Evolutionary conservation across 2,797 vertebrate genomes (phyloP).

Genomic region (Glyptemys insculpta): DNA sequence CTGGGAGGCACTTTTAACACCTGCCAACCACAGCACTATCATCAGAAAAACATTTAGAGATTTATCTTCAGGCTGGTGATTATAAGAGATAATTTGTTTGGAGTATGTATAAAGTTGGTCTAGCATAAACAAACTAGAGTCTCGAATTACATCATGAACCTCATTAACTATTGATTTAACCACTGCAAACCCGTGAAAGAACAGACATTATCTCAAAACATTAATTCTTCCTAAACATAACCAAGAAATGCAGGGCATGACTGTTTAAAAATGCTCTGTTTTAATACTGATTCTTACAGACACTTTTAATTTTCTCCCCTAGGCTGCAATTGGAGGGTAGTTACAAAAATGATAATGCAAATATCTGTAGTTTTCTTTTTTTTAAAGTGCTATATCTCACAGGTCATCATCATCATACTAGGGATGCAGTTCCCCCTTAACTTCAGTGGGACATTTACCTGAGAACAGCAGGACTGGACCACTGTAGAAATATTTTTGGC

Average conservation of each 20-base stretch:
- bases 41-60: conserved; percentile 99
- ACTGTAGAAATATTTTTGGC: neutral
- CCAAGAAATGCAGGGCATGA: neutral
- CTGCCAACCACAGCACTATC: conserved; percentile 98
- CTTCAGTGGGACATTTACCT: neutral
- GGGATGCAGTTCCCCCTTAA: neutral
- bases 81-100: conserved; percentile 99
- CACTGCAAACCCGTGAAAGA: conserved; percentile 77
- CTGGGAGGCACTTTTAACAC: conserved; percentile 99
- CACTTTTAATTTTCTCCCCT: neutral
- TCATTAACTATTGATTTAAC: conserved; percentile 92
- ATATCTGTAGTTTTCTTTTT: neutral
- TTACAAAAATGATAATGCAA: neutral
- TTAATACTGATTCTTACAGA: neutral
- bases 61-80: conserved; percentile 99
- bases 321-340: neutral
- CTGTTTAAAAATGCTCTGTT: neutral
- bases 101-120: conserved; percentile 98
- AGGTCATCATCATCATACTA: neutral
- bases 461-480: neutral
- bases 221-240: conserved; percentile 61
- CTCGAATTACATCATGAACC: conserved; percentile 91
- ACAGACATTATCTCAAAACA: conserved; percentile 67
- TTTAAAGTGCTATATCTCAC: neutral
- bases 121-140: conserved; percentile 99